These are phyloP conservation scores for Neodiprion virginianus DNA, from an alignment of 1,140 invertebrate genomes.

Conservation along the genomic window DNA sequence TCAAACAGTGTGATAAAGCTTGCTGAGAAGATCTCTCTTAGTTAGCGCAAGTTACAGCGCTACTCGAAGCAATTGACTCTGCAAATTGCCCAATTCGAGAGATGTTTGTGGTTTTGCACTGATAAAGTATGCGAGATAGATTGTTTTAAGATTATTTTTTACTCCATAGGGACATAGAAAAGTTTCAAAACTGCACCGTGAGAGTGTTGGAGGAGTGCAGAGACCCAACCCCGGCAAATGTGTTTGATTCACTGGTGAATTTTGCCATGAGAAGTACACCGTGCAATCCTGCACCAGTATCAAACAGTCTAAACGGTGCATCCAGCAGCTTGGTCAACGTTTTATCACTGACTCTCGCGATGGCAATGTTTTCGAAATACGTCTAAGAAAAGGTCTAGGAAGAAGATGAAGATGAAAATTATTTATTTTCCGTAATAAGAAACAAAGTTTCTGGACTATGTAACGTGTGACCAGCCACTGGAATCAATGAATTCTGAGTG, in stretches of 20 bases:
- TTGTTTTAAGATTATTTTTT: conserved; percentile 37
- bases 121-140: too few relatives aligned
- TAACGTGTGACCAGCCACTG: too few relatives aligned
- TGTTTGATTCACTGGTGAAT: conserved; percentile 78
- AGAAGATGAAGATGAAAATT: too few relatives aligned
- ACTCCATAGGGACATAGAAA: conserved; percentile 65
- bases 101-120: too few relatives aligned
- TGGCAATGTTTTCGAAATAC: not conserved
- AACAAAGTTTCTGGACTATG: too few relatives aligned
- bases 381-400: not conserved
- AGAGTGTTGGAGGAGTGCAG: conserved; percentile 70
- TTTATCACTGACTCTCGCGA: not conserved
- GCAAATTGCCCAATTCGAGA: too few relatives aligned
- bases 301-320: not conserved
- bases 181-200: conserved; percentile 71
- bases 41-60: not conserved
- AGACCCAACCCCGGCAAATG: conserved; percentile 79
- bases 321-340: not conserved
- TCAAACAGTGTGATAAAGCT: conserved; percentile 14
- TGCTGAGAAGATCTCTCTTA: conserved; percentile 8
- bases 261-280: conserved; percentile 75
- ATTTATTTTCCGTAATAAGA: too few relatives aligned
- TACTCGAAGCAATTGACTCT: not conserved
- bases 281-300: conserved; percentile 53
- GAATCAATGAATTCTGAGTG: too few relatives aligned